A percentile compares a stretch with the other conserved stretches of the same genome.
Conservation (phyloP, 2,888 invertebrate species). For the Andricus quercusramuli region DNA sequence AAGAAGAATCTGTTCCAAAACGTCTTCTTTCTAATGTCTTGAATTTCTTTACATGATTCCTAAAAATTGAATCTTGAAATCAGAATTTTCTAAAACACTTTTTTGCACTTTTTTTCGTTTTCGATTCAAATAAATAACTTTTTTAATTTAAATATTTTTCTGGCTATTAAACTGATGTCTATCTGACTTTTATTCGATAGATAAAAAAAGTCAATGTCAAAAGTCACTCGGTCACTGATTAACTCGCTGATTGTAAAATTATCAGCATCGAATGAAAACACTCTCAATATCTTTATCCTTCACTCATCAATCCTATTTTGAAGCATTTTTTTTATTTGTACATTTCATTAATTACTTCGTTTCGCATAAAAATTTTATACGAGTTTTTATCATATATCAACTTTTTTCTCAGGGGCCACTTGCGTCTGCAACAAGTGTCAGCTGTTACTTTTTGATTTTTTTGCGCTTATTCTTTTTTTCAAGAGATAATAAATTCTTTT, state of each 20-base stretch:
- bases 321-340: too few species aligned
- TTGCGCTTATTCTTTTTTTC: not conserved
- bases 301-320: not conserved
- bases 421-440: not conserved
- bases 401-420: not conserved
- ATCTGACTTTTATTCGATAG: not conserved
- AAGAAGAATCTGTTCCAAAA: too few species aligned
- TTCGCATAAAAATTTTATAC: not conserved
- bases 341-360: not conserved
- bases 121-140: too few species aligned
- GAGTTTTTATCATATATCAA: not conserved
- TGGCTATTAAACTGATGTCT: not conserved
- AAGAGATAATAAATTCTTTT: not conserved
- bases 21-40: too few species aligned
- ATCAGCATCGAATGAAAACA: not conserved
- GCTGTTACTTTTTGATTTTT: not conserved
- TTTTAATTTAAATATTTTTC: not conserved
- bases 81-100: too few species aligned
- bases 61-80: too few species aligned
- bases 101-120: too few species aligned
- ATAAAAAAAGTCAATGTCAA: constrained; percentile 22
- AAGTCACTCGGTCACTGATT: constrained; percentile 36
- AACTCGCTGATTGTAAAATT: not conserved
- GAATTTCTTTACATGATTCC: too few species aligned
- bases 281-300: constrained; percentile 6